Percentiles rank a stretch among this genome's conserved stretches.
phyloP scores from a whole-genome alignment of 2,113 vertebrate genomes.

The Ornithorhynchus anatinus region DNA sequence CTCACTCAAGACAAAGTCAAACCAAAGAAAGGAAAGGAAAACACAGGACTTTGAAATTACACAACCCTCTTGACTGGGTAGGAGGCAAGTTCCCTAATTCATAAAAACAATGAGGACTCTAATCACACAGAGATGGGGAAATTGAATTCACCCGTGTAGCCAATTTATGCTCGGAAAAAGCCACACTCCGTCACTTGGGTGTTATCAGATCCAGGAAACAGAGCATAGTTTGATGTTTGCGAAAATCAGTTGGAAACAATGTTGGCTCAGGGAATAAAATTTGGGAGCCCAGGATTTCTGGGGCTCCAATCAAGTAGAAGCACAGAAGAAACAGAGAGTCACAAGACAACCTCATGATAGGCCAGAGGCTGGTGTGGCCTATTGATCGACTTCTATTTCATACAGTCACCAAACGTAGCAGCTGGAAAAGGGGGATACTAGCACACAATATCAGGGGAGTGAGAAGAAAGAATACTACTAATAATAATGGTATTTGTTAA shows the following conservation, averaged over 20 bases:
- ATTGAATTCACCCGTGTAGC: neutral
- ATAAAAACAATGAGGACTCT: constrained; percentile 1
- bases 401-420: no score
- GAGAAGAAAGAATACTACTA: no score
- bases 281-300: neutral
- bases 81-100: neutral
- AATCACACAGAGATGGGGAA: neutral
- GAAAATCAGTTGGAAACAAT: neutral
- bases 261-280: no score
- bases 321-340: neutral
- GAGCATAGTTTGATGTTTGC: neutral
- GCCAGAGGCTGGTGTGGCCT: no score
- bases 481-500: no score
- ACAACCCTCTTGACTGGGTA: neutral
- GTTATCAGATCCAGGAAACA: neutral
- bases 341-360: neutral
- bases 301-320: neutral
- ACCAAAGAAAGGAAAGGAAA: constrained; percentile 4
- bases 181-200: neutral
- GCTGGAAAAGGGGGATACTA: no score
- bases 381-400: no score
- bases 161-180: neutral
- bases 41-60: neutral
- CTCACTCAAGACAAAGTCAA: constrained; percentile 2
- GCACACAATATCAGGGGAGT: no score